These are phyloP conservation scores for Zeugodacus cucurbitae DNA, from an alignment of 1,140 invertebrate genomes.

Conservation along the genomic window DNA sequence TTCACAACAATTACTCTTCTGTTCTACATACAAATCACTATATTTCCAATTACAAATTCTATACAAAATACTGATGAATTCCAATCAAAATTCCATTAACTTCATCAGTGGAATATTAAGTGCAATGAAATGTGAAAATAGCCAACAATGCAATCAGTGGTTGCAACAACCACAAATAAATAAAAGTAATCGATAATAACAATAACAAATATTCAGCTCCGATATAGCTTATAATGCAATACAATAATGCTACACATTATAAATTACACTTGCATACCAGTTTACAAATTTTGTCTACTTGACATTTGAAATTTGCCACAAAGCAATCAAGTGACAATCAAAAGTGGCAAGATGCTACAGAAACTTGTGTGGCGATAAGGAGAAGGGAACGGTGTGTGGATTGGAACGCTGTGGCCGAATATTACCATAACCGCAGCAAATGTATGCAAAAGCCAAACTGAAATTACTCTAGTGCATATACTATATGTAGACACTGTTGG, in stretches of 20 bases:
- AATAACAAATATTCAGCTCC: background rate
- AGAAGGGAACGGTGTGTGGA: no score
- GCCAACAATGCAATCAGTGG: background rate
- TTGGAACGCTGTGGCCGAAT: no score
- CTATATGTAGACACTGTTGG: background rate
- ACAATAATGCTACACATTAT: background rate
- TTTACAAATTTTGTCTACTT: slow-evolving; percentile 26
- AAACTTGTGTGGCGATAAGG: no score
- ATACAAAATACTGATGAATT: background rate
- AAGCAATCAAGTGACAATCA: slow-evolving; percentile 32
- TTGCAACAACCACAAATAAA: background rate
- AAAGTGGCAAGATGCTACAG: background rate
- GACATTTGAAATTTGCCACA: slow-evolving; percentile 16
- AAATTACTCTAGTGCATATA: background rate
- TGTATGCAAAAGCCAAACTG: background rate
- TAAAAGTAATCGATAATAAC: slow-evolving; percentile 15
- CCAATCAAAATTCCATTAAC: background rate
- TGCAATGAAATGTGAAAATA: background rate
- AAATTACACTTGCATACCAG: slow-evolving; percentile 20
- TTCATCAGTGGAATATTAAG: background rate
- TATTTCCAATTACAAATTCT: background rate
- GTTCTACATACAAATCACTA: background rate
- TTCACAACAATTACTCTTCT: no score
- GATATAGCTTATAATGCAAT: background rate
- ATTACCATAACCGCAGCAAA: background rate